Evolutionary conservation across 2,797 vertebrate genomes (phyloP).

Genomic region (Adelosebastes latens): DNA sequence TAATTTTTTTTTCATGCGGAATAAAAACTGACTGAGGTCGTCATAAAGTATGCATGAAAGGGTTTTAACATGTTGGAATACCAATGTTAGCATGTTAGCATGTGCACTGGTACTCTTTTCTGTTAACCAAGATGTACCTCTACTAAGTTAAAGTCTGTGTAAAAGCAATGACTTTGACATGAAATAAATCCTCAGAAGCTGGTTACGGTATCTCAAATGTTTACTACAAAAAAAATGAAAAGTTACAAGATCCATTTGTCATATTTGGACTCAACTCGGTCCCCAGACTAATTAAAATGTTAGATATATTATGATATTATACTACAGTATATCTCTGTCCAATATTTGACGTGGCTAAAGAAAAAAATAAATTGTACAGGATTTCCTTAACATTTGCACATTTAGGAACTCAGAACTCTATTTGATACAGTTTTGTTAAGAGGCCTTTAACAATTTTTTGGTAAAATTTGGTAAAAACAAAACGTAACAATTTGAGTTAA

Average conservation of each 20-base stretch:
- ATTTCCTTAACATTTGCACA: neutral
- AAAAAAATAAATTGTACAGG: neutral
- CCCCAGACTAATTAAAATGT: too few relatives aligned
- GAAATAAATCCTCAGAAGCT: neutral
- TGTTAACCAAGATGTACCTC: neutral
- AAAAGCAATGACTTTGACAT: neutral
- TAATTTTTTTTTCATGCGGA: too few relatives aligned
- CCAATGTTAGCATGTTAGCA: neutral
- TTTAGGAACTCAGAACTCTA: neutral
- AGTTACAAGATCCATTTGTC: neutral
- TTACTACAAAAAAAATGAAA: neutral
- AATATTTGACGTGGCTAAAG: neutral
- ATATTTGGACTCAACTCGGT: neutral
- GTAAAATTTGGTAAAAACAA: neutral
- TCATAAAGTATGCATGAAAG: too few relatives aligned
- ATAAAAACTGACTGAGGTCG: rapidly evolving
- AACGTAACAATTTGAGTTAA: neutral
- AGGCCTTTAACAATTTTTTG: neutral
- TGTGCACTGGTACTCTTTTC: neutral
- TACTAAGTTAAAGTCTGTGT: neutral
- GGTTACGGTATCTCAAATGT: neutral
- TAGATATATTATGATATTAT: too few relatives aligned
- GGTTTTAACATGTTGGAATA: neutral
- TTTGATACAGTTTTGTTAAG: neutral
- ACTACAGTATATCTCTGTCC: neutral